phyloP scores from a whole-genome alignment of 1,140 invertebrate genomes.

The Galendromus occidentalis region DNA sequence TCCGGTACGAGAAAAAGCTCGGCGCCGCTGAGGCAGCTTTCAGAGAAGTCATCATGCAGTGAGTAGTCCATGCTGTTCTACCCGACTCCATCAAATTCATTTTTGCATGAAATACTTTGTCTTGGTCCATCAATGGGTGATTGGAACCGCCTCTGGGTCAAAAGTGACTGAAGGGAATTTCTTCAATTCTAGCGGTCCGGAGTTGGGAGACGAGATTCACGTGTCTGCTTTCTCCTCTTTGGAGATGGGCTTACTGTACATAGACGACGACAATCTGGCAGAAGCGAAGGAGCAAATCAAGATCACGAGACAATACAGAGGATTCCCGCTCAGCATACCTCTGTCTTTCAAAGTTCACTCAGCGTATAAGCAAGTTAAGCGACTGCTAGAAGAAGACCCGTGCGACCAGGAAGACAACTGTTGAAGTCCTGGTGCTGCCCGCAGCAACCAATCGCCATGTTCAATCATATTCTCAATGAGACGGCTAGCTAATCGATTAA shows the following conservation, averaged over 20 bases:
- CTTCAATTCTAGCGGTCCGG: background rate
- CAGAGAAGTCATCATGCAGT: slow-evolving; percentile 2
- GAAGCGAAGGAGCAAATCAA: background rate
- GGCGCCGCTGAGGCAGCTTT: background rate
- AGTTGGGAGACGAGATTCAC: background rate
- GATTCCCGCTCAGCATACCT: background rate
- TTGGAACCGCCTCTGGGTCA: too few species aligned
- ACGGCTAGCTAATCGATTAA: too few species aligned
- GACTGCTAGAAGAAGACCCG: background rate
- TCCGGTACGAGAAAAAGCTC: background rate
- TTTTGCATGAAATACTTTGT: background rate
- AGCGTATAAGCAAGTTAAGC: background rate
- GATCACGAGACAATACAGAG: background rate
- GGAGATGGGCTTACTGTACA: background rate
- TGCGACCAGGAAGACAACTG: background rate
- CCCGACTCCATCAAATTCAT: background rate
- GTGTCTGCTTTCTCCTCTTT: background rate
- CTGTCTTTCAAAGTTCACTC: background rate
- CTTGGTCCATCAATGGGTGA: too few species aligned
- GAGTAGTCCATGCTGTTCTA: background rate
- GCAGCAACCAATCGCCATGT: too few species aligned
- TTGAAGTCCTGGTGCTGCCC: too few species aligned
- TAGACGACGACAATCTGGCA: background rate
- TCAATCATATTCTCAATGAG: too few species aligned
- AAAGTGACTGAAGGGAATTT: too few species aligned